Evolutionary conservation across 2,113 vertebrate species (phyloP).

Genomic region (Passer montanus): DNA sequence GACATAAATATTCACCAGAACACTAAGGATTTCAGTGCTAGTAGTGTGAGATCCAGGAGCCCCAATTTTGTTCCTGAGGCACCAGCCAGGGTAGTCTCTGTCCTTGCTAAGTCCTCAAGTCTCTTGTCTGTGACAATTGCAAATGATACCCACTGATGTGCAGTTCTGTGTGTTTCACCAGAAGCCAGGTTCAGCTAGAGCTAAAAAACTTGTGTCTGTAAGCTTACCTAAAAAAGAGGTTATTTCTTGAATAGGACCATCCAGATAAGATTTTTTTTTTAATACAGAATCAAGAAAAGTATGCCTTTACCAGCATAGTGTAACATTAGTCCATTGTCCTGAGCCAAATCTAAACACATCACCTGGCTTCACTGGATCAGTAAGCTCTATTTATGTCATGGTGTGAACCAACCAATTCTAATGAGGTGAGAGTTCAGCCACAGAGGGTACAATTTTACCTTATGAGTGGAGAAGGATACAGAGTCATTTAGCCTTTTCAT

Average conservation of each 20-base stretch:
- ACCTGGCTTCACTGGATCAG: not conserved
- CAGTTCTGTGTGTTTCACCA: not conserved
- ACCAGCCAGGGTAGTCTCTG: not conserved
- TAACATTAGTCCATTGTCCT: not conserved
- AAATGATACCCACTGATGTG: not conserved
- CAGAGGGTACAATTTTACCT: not conserved
- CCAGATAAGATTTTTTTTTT: not conserved
- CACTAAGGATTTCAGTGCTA: not conserved
- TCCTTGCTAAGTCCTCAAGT: not conserved
- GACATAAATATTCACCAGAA: not conserved
- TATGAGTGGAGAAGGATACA: not conserved
- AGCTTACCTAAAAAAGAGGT: not conserved
- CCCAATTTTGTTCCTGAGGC: not conserved
- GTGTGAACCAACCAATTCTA: not conserved
- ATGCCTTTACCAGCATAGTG: not conserved
- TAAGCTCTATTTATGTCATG: not conserved
- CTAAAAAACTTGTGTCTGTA: not conserved
- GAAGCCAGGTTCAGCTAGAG: not conserved
- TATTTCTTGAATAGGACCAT: not conserved
- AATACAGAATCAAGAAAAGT: not conserved
- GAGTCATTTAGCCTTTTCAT: not conserved
- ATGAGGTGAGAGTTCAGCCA: not conserved
- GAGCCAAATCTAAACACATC: not conserved
- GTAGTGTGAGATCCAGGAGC: not conserved
- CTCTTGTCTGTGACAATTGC: not conserved